Base-by-base conservation (phyloP, 1,140 invertebrate genomes). In the Drosophila grimshawi region DNA sequence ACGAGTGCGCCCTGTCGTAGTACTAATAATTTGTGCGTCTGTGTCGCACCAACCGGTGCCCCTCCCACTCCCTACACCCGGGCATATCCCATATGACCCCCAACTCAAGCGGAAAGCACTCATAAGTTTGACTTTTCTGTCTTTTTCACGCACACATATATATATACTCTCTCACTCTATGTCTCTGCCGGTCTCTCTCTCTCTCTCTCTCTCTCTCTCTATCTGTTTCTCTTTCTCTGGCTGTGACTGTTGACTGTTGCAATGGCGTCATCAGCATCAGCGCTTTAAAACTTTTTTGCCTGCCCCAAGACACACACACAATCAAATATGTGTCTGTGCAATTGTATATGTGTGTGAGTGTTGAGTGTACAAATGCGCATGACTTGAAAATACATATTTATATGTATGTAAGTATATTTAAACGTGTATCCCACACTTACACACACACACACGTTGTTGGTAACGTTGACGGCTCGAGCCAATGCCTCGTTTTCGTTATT, bases 271-370 rank as follows among this genome's bases (percentile, higher is more conserved):
- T 76, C 73, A 72, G 55, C 72, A 64, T 57, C 67, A 64, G 63
- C 52, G 60, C 85, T 88, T 88, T 89, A 89, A 89, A 89, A 89
- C 45, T 66, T 74, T 76, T 71, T 78, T 78, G 72, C 66, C 61
- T 78, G 72, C 76, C 72, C 76, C 73, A 78, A 75, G 67, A 74
- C 59, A 59, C 39, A 71, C 57, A 69, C 46, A 64, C 39, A 45
- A 27, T 33, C 19, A 61, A 37, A 46, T 37, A 62, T 72, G 30
- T 19, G 57, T 56, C 27, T 71, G 59, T 65, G 19, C 53, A 35
- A 37, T 39, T 35, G 3, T n/a, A 5, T 45, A 4, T 51, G 19
- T 56, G 41, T 59, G 39, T 63, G 43, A 61, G n/a, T 48, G 52
- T 56, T 3, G 33, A 63, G 41, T 55, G 70, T 53, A 67, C 79